Evolutionary conservation across 2,888 invertebrate species (phyloP), one percentile per base, ranked within the genome.

Genomic region (Malachius bipustulatus): DNA sequence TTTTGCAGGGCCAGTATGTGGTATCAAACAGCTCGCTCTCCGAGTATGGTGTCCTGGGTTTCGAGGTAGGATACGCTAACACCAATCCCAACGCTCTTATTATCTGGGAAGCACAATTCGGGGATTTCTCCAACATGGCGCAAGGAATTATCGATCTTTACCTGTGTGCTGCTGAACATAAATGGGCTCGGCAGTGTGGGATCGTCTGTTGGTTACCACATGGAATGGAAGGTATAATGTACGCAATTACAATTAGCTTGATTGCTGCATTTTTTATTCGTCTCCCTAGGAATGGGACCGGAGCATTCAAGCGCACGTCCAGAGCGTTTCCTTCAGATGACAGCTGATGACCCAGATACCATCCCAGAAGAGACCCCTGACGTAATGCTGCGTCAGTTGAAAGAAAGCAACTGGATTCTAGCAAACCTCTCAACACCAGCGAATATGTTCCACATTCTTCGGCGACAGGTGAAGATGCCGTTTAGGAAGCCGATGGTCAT

Each of bases 401-500:
- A 94, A 61, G 94, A 96, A 60, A 88, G 82, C 63, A 98, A 98
- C 66, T 89, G 88, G 89, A 85, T 90, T 54, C 85, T 88, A 39
- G 90, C 90, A 32, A 96, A 97, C 66, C 85, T 88, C 63, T 87
- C 93, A 37, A 84, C 88, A 3, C 97, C 97, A 3, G 96, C 91
- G 19, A 97, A 94, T 56, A 80, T 83, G 58, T 98, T 88, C 75
- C 97, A 98, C 69, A 82, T 91, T 54, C 67, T 97, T 55, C 76
- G 97, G 46, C 73, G 97, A 37, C 97, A 98, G 69, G 89, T 97
- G 52, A 79, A 82, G 35, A 66, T 94, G 57, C 93, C 94, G 2
- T 97, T 98, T 81, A 81, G 97, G 54, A 97, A 97, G 67, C 96
- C 97, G 29, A 73, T 96, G 49, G 80, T 98, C 51, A 65, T 96